Evolutionary conservation across 2,113 vertebrate species (phyloP), one percentile per base, ranked within the genome.

Genomic region (Progne subis): DNA sequence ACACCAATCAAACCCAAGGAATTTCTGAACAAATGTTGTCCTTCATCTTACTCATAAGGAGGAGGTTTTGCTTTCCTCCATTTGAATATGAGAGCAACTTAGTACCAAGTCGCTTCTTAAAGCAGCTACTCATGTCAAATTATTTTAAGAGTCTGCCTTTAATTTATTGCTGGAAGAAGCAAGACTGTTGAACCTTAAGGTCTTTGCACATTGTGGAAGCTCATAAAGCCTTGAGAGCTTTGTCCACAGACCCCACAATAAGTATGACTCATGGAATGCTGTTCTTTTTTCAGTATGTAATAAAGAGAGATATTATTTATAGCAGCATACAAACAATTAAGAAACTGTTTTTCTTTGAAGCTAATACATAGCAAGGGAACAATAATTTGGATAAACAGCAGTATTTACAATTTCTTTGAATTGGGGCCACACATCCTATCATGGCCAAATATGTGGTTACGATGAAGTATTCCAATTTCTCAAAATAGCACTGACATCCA

Each of bases 311-410:
- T n/a, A 49, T 26, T 90, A 80, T 84, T 96, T 90, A 76, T 95
- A 95, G 76, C 61, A 75, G 70, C 39, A 75, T 23, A 47, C 21
- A 92, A 90, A 70, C 15, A 41, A 68, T 64, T 87, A 92, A 82
- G 63, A 68, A 94, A 82, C 18, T 49, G 11, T 17, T 92, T 90
- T 91, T 63, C 65, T 96, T 82, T 92, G 59, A 90, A 86, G 50
- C 69, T 86, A 34, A 83, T 55, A 71, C 90, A 88, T n/a, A 91
- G 32, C 50, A 90, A 80, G 39, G 56, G 64, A 92, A 82, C 46
- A 86, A 75, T 93, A 67, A 63, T 47, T 65, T 41, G 72, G 59
- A 37, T 19, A 83, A 92, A 59, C 0, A 0, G 41, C 37, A 68
- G 26, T 56, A 84, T 71, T 84, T 65, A 64, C 70, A 87, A 37